These are phyloP conservation scores for Meta bourneti DNA, from an alignment of 2,888 invertebrate genomes.

Conservation along the genomic window DNA sequence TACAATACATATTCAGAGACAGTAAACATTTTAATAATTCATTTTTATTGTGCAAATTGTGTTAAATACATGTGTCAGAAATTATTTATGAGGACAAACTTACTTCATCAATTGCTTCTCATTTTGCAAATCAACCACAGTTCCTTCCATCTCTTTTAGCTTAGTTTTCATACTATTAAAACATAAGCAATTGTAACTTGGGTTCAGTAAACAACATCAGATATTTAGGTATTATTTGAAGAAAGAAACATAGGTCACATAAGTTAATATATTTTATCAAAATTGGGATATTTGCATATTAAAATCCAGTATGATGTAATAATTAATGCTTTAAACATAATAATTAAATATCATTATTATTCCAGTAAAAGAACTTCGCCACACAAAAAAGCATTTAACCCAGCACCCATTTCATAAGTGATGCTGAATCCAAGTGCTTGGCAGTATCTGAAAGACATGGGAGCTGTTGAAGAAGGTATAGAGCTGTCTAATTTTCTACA, in stretches of 20 bases:
- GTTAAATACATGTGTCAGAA: too few relatives aligned
- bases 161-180: conserved; percentile 11
- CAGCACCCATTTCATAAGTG: too few relatives aligned
- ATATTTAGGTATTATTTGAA: neutral
- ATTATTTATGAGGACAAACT: neutral
- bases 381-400: too few relatives aligned
- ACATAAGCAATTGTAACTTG: neutral
- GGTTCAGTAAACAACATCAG: neutral
- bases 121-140: neutral
- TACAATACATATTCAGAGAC: neutral
- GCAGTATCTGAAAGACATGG: too few relatives aligned
- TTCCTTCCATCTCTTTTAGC: neutral
- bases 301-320: neutral
- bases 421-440: too few relatives aligned
- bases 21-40: neutral
- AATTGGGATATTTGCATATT: neutral
- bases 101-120: conserved; percentile 22
- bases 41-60: neutral
- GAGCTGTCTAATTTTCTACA: too few relatives aligned
- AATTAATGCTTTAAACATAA: neutral
- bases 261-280: too few relatives aligned
- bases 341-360: too few relatives aligned
- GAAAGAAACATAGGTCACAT: neutral
- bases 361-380: too few relatives aligned
- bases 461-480: too few relatives aligned